Conservation (phyloP, 2,113 vertebrate species). For the Atlantisia rogersi region DNA sequence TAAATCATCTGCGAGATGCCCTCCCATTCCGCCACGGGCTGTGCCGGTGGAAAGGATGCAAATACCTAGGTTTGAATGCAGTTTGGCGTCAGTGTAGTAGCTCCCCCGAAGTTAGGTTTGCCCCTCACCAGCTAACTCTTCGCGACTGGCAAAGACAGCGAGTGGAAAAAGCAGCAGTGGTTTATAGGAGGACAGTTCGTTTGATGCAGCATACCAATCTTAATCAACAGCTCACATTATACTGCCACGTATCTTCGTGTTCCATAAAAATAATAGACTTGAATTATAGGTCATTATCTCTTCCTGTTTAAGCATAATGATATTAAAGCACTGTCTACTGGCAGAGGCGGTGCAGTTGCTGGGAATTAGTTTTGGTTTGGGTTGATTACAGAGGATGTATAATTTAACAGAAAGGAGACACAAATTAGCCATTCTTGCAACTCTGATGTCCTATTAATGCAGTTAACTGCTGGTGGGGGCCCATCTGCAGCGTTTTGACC, state of each 20-base stretch:
- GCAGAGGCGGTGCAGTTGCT: constrained; percentile 14
- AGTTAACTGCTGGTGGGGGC: neutral
- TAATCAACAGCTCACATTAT: neutral
- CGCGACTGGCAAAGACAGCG: neutral
- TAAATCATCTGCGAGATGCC: neutral
- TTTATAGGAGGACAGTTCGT: neutral
- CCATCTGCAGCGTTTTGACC: neutral
- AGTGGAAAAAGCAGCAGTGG: neutral
- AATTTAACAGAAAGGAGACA: constrained; percentile 7
- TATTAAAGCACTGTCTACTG: constrained; percentile 12
- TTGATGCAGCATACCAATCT: neutral
- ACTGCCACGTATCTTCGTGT: neutral
- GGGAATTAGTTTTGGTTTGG: constrained; percentile 25
- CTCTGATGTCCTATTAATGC: neutral
- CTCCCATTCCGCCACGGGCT: neutral
- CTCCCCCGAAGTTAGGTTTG: constrained; percentile 32
- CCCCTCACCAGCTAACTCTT: neutral
- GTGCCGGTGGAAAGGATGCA: neutral
- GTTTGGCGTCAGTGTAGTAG: neutral
- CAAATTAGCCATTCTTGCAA: neutral
- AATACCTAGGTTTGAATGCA: neutral
- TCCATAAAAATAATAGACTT: constrained; percentile 37
- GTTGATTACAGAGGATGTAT: neutral
- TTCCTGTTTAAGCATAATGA: constrained; percentile 39
- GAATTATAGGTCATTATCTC: constrained; percentile 59